Percentiles rank a stretch among this genome's conserved stretches.
Conservation (phyloP, 2,888 invertebrate genomes). For the Sericinus montela region DNA sequence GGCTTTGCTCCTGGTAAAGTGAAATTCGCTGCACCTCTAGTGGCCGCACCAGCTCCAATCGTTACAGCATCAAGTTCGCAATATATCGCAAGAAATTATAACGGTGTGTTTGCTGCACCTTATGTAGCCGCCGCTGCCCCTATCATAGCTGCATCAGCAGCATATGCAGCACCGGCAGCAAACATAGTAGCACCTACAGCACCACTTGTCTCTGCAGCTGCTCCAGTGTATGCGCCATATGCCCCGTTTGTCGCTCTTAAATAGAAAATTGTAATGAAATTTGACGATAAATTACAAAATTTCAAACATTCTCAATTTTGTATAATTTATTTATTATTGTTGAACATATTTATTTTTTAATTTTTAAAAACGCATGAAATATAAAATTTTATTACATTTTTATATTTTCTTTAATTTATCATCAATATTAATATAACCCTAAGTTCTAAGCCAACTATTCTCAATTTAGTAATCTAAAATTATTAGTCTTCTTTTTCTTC, state of each 20-base stretch:
- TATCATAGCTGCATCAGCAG: slow-evolving; percentile 58
- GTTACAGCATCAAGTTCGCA: slow-evolving; percentile 4
- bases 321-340: too few relatives aligned
- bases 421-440: too few relatives aligned
- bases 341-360: too few relatives aligned
- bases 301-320: too few relatives aligned
- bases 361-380: too few relatives aligned
- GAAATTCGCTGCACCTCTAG: slow-evolving; percentile 46
- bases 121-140: slow-evolving; percentile 49
- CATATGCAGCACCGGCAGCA: slow-evolving; percentile 40
- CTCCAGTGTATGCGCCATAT: slow-evolving; percentile 38
- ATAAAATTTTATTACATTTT: too few relatives aligned
- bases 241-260: slow-evolving; percentile 44
- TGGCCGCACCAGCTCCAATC: slow-evolving; percentile 41
- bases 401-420: too few relatives aligned
- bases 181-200: slow-evolving; percentile 37
- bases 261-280: slow-evolving; percentile 21
- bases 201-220: slow-evolving; percentile 30
- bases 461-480: too few relatives aligned
- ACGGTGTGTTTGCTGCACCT: slow-evolving; percentile 53
- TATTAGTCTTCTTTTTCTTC: too few relatives aligned
- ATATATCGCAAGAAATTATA: slow-evolving; percentile 65
- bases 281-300: too few relatives aligned
- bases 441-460: too few relatives aligned
- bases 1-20: slow-evolving; percentile 42